Evolutionary conservation across 2,888 invertebrate species (phyloP), one percentile per base, ranked within the genome.

Genomic region (Boloria euphrosyne): DNA sequence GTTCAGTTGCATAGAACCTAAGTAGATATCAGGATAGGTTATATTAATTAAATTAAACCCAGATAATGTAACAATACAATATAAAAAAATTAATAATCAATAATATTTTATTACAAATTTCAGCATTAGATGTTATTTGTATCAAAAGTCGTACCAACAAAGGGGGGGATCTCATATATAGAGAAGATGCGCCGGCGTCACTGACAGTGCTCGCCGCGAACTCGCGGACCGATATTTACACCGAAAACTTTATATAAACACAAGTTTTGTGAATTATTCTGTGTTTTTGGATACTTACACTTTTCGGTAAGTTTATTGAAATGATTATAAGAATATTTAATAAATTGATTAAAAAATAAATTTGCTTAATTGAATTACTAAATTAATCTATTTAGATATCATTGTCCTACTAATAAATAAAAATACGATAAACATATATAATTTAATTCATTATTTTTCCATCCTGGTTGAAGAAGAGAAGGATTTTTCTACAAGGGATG

Each of bases 111-210:
- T 57, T 64, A 51, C 17, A 14, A 44, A 58, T 51, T 55, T 55
- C 38, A 49, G 31, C 31, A 61, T 44, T 52, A 31, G 51, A 55
- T 22, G 44, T 60, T 63, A 63, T 66, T 63, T 64, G 60, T 54
- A 67, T 69, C 65, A 51, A 50, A 51, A 51, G 61, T n/a, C 51
- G 27, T 47, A 52, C 31, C 31, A 53, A 47, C 38, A 73, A 77
- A 80, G 84, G 79, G 85, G 86, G 87, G 86, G 75, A 52, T 70
- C 66, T 71, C 78, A 79, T 87, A 87, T 88, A 88, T 80, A 88
- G 80, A 69, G 78, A 77, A 79, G 84, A 82, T 79, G 86, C 80
- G 81, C 78, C 17, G 13, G 64, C 74, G 74, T 71, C 63, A 70
- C 70, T 71, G 78, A 79, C 81, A 85, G 83, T 83, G 79, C 80